Evolutionary conservation across 1,140 invertebrate genomes (phyloP), one percentile per base, ranked within the genome.

Genomic region (Drosophila sucinea): DNA sequence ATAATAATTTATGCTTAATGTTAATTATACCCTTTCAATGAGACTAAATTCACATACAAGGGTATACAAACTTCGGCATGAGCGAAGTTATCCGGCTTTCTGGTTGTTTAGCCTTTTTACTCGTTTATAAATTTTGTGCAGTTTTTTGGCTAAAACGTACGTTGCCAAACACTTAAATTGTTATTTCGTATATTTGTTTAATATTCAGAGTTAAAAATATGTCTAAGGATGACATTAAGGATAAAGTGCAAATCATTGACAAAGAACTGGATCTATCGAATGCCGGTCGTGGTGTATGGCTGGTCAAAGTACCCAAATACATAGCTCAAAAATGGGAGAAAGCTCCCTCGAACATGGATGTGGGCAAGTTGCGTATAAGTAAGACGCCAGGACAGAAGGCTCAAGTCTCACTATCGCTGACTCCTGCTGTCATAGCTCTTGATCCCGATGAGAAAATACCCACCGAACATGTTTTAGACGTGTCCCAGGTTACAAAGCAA

Each of bases 281-380:
- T 91, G 96, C 96, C 32, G 95, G 95, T 6, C 93, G 97, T 79
- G 97, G 98, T 40, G 97, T 99, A 6, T 99, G 98, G 98, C 93
- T 99, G 7, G 98, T 99, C 0, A 99, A 99, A 94, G 97, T 98
- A 27, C 98, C 98, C 2, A 99, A 99, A 93, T 99, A 98, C 93
- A 96, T 99, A 76, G 96, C 97, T 2, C 96, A 79, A 93, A 95
- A 85, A 96, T 96, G 92, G 95, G 96, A 69, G 94, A 97, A 97
- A 77, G 94, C 95, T 95, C 97, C n/a, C 95, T 96, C 92, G 5
- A 93, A 94, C 66, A 94, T 94, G 75, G 94, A 94, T 90, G 94
- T 94, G 3, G 94, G 94, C 3, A 94, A 94, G 76, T 84, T 94
- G 60, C 93, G 93, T 62, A 94, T 94, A 66, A 93, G 93, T 33